Percentiles rank a stretch among this genome's conserved stretches.
These are phyloP conservation scores for Pentalonia nigronervosa DNA, from an alignment of 1,140 invertebrate genomes.

Conservation along the genomic window DNA sequence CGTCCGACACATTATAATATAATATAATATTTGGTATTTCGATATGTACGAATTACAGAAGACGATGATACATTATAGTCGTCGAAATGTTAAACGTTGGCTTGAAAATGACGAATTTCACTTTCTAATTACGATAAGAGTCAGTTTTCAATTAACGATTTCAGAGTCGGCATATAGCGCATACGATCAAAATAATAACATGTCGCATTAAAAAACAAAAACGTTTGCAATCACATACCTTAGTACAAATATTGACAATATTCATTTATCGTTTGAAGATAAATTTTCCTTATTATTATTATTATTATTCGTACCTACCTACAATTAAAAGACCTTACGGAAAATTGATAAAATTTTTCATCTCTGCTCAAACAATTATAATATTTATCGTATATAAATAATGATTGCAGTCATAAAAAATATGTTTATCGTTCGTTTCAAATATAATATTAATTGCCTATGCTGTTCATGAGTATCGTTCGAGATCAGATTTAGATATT, in stretches of 20 bases:
- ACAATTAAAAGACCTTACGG: too few species aligned
- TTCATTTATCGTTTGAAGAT: neutral
- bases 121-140: neutral
- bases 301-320: too few species aligned
- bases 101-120: neutral
- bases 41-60: neutral
- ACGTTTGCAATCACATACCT: neutral
- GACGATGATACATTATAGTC: neutral
- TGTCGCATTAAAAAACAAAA: neutral
- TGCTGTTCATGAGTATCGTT: neutral
- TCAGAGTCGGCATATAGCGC: neutral
- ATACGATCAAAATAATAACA: neutral
- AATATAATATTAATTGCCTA: neutral
- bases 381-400: neutral
- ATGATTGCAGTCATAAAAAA: neutral
- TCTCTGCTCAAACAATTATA: neutral
- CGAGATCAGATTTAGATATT: neutral
- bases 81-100: neutral
- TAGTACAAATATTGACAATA: neutral
- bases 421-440: neutral
- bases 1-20: neutral
- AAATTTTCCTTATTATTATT: too few species aligned
- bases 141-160: neutral
- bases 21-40: neutral
- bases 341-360: too few species aligned